phyloP scores from a whole-genome alignment of 2,797 vertebrate species.

The Etheostoma nigrum region DNA sequence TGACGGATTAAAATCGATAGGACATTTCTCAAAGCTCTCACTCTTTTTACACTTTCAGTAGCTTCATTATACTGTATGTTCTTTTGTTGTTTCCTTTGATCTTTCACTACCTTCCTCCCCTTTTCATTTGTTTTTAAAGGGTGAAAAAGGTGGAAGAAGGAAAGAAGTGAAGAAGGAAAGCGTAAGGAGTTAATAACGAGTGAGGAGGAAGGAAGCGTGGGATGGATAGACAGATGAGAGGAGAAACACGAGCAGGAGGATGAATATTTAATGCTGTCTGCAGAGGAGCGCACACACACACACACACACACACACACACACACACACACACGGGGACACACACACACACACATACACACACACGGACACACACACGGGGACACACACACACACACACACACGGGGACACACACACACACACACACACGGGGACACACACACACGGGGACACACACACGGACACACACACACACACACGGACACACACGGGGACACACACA shows the following conservation, averaged over 20 bases:
- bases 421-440: too few species aligned
- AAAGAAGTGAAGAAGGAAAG: neutral
- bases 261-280: constrained; percentile 88
- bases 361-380: too few species aligned
- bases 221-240: constrained; percentile 62
- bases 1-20: constrained; percentile 27
- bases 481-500: too few species aligned
- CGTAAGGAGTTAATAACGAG: constrained; percentile 6
- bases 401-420: too few species aligned
- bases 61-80: neutral
- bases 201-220: constrained; percentile 41
- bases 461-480: too few species aligned
- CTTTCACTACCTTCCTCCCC: neutral
- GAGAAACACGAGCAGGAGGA: constrained; percentile 72
- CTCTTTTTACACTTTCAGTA: neutral
- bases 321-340: too few species aligned
- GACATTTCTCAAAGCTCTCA: neutral
- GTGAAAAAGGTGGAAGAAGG: neutral
- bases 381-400: too few species aligned
- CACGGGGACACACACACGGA: too few species aligned
- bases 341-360: too few species aligned
- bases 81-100: neutral
- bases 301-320: constrained; percentile 40
- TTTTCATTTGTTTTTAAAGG: neutral
- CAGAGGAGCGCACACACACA: constrained; percentile 67